These are phyloP conservation scores for Cerastis leucographa DNA, from an alignment of 2,888 invertebrate genomes.

Conservation along the genomic window DNA sequence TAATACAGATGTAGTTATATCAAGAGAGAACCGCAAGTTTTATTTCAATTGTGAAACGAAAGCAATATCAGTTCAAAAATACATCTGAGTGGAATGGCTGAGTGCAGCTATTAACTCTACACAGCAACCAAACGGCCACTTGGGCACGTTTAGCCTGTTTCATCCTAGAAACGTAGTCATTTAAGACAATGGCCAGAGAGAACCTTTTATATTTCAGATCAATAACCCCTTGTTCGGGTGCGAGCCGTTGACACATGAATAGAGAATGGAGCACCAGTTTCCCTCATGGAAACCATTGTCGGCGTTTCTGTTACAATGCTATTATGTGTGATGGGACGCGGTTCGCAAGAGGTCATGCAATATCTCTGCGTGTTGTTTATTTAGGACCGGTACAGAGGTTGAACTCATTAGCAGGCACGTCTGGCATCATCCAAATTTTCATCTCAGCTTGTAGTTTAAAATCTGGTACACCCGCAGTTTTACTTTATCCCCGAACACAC, in stretches of 20 bases:
- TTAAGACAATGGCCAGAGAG: constrained; percentile 84
- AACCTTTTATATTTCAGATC: constrained; percentile 85
- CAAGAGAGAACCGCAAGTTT: constrained; percentile 71
- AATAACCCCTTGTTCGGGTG: constrained; percentile 83
- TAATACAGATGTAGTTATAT: constrained; percentile 63
- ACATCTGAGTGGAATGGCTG: constrained; percentile 69
- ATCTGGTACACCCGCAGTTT: constrained; percentile 55
- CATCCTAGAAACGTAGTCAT: constrained; percentile 75
- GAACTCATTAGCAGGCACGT: constrained; percentile 60
- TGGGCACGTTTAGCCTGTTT: constrained; percentile 84
- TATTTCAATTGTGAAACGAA: constrained; percentile 77
- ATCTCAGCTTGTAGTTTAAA: constrained; percentile 34
- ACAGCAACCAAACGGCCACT: constrained; percentile 76
- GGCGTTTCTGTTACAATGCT: constrained; percentile 68
- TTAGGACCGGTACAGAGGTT: constrained; percentile 54
- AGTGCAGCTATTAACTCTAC: constrained; percentile 73
- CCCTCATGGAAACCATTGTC: constrained; percentile 78
- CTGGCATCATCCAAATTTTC: constrained; percentile 50
- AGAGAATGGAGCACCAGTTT: constrained; percentile 78
- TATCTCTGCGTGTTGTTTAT: constrained; percentile 54
- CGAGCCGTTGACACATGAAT: constrained; percentile 84
- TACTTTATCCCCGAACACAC: constrained; percentile 63
- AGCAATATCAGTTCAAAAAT: constrained; percentile 79
- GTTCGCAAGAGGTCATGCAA: constrained; percentile 54
- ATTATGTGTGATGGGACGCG: constrained; percentile 58